Conservation (phyloP, 2,888 invertebrate species). For the Neocrepidodera transversa region DNA sequence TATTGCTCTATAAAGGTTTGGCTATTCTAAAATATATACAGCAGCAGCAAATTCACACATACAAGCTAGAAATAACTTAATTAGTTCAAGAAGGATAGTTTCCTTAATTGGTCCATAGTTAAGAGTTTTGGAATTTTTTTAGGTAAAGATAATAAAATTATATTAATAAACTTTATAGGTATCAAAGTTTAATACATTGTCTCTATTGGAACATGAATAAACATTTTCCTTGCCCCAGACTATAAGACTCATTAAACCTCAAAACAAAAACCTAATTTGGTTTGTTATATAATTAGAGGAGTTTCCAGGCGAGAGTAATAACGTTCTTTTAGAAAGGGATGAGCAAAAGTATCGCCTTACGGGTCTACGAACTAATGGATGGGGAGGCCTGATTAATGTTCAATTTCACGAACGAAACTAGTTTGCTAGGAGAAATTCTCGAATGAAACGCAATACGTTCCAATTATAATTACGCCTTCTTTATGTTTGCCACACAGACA, state of each 20-base stretch:
- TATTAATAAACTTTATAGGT: too few relatives aligned
- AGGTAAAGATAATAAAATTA: too few relatives aligned
- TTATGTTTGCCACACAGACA: too few relatives aligned
- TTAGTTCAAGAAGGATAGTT: too few relatives aligned
- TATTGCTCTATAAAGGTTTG: too few relatives aligned
- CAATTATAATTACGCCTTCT: background rate
- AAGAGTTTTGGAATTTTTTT: too few relatives aligned
- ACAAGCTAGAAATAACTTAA: too few relatives aligned
- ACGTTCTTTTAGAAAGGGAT: conserved; percentile 17
- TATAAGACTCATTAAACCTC: background rate
- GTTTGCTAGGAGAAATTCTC: background rate
- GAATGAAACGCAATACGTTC: background rate
- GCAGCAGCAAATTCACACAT: too few relatives aligned
- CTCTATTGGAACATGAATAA: too few relatives aligned
- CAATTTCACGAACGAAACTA: conserved; percentile 24
- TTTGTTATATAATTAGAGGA: conserved; percentile 17
- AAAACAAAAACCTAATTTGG: conserved; percentile 19
- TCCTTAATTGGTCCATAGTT: too few relatives aligned
- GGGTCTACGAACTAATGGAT: conserved; percentile 10
- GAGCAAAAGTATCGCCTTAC: background rate
- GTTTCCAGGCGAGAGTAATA: conserved; percentile 10
- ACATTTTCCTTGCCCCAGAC: background rate
- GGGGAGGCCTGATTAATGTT: conserved; percentile 26
- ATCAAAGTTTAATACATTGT: too few relatives aligned
- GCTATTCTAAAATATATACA: too few relatives aligned